phyloP scores from a whole-genome alignment of 2,113 vertebrate genomes.

The Myanophis thanlyinensis region DNA sequence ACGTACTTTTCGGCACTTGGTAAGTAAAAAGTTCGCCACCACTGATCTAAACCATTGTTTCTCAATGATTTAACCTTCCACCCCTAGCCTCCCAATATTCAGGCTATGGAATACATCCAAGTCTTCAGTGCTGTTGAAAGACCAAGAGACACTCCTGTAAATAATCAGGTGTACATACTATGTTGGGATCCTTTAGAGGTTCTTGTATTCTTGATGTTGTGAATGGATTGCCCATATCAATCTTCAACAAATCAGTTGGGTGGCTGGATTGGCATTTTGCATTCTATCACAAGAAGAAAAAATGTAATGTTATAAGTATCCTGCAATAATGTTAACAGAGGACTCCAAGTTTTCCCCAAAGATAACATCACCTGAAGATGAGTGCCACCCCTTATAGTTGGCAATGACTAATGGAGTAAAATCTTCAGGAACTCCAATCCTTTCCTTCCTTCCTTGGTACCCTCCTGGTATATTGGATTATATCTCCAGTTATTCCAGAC shows the following conservation, averaged over 20 bases:
- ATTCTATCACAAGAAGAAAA: constrained; percentile 61
- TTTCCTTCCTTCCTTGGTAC: too few relatives aligned
- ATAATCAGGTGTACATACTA: constrained; percentile 71
- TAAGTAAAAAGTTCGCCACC: too few relatives aligned
- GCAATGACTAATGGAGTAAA: too few relatives aligned
- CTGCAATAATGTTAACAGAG: background rate
- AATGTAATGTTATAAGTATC: constrained; percentile 10
- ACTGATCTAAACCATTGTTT: background rate
- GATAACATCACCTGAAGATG: background rate
- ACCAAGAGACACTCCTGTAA: background rate
- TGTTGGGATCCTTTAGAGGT: constrained; percentile 75
- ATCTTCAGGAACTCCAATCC: too few relatives aligned
- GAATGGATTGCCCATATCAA: constrained; percentile 49
- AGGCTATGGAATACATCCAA: background rate
- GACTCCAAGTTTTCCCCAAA: background rate
- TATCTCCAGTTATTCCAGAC: background rate
- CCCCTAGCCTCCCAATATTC: background rate
- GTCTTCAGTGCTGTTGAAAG: background rate
- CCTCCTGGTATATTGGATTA: background rate
- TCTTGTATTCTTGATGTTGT: constrained; percentile 68
- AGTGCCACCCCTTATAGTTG: too few relatives aligned
- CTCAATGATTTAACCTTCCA: background rate
- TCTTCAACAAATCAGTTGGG: constrained; percentile 69
- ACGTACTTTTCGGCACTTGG: too few relatives aligned
- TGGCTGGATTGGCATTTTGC: constrained; percentile 66